These are phyloP conservation scores for Vultur gryphus DNA, from an alignment of 2,797 vertebrate species.

Conservation along the genomic window DNA sequence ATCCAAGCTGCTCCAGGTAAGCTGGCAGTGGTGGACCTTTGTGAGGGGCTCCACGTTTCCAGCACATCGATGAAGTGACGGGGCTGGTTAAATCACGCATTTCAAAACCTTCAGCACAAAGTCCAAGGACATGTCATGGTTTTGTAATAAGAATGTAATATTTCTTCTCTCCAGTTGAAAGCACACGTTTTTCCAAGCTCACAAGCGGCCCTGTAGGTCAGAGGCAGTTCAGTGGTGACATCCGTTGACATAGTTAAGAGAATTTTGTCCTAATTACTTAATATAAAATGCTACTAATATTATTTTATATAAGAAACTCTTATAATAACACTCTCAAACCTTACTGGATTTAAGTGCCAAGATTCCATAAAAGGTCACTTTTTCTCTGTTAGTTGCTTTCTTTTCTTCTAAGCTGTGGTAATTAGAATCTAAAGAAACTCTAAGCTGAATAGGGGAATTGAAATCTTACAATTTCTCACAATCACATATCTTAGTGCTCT, in stretches of 20 bases:
- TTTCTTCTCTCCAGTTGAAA: neutral
- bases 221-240: neutral
- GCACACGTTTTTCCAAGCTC: neutral
- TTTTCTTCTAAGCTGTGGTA: constrained; percentile 7
- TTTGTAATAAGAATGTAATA: neutral
- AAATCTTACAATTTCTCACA: constrained; percentile 42
- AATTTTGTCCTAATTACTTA: neutral
- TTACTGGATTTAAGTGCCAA: constrained; percentile 37
- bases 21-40: neutral
- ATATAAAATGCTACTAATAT: neutral
- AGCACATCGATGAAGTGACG: neutral
- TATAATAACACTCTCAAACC: neutral
- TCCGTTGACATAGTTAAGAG: neutral
- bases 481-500: constrained; percentile 12
- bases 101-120: neutral
- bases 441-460: constrained; percentile 36
- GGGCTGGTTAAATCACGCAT: neutral
- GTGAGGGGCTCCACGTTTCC: neutral
- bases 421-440: constrained; percentile 41
- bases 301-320: neutral
- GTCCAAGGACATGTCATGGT: neutral
- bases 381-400: neutral
- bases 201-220: neutral
- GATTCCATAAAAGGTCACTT: constrained; percentile 37
- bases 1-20: neutral